Evolutionary conservation across 2,113 vertebrate genomes (phyloP).

Genomic region (Ictalurus punctatus): DNA sequence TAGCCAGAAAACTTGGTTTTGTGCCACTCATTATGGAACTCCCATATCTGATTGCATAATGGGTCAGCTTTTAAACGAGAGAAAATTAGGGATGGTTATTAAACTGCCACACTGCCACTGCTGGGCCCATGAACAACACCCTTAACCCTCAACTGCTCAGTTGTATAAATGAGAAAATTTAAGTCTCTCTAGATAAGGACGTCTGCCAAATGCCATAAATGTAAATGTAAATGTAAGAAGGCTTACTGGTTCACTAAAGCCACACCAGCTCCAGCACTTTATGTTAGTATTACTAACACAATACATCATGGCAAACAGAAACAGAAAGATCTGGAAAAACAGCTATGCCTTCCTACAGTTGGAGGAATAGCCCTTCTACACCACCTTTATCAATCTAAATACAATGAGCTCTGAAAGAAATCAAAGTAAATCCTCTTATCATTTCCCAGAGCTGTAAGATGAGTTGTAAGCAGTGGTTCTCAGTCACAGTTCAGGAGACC

Average conservation of each 20-base stretch:
- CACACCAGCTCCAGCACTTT: not conserved
- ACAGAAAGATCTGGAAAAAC: not conserved
- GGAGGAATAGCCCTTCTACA: not conserved
- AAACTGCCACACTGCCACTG: too few species aligned
- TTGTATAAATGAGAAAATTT: too few species aligned
- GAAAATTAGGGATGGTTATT: not conserved
- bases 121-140: too few species aligned
- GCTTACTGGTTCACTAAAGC: not conserved
- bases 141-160: too few species aligned
- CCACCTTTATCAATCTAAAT: not conserved
- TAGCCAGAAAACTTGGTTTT: not conserved
- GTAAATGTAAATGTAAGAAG: not conserved
- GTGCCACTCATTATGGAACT: not conserved
- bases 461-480: not conserved
- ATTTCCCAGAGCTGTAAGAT: constrained; percentile 1
- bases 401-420: not conserved
- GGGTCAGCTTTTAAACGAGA: not conserved
- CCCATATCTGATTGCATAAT: not conserved
- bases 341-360: not conserved
- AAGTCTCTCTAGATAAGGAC: too few species aligned
- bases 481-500: not conserved
- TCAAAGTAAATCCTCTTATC: constrained; percentile 10
- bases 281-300: not conserved
- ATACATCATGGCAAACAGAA: not conserved
- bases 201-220: too few species aligned